A percentile compares a stretch with the other conserved stretches of the same genome.
phyloP scores from a whole-genome alignment of 2,888 invertebrate species.

The Orchesellides sinensis region DNA sequence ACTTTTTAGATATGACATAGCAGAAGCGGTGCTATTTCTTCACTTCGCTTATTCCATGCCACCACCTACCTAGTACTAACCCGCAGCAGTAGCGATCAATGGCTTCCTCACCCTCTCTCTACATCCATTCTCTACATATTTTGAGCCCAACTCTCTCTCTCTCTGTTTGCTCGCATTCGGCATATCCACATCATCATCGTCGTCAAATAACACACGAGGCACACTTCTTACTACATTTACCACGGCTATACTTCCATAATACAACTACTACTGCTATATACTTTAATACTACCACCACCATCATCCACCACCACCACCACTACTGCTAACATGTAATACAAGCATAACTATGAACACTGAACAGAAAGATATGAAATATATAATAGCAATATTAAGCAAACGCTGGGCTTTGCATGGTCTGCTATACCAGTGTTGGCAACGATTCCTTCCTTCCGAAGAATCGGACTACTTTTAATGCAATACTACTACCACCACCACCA shows the following conservation, averaged over 20 bases:
- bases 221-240: conserved; percentile 27
- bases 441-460: conserved; percentile 67
- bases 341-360: conserved; percentile 23
- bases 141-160: conserved; percentile 38
- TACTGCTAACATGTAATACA: background rate
- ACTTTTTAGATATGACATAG: background rate
- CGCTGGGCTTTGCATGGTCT: conserved; percentile 38
- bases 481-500: conserved; percentile 47
- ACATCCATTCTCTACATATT: conserved; percentile 17
- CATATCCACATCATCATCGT: conserved; percentile 42
- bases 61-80: conserved; percentile 63
- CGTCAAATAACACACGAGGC: conserved; percentile 60
- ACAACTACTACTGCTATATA: conserved; percentile 15
- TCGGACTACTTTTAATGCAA: conserved; percentile 62
- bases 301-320: background rate
- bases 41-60: conserved; percentile 47
- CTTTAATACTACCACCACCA: background rate
- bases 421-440: conserved; percentile 63
- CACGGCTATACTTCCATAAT: background rate
- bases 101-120: conserved; percentile 73
- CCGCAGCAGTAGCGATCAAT: conserved; percentile 70
- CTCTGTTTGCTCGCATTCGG: conserved; percentile 34
- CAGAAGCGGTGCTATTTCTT: conserved; percentile 9
- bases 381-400: conserved; percentile 39
- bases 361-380: conserved; percentile 23